Conservation (phyloP, 2,797 vertebrate species). For the Tauraco hartlaubi region DNA sequence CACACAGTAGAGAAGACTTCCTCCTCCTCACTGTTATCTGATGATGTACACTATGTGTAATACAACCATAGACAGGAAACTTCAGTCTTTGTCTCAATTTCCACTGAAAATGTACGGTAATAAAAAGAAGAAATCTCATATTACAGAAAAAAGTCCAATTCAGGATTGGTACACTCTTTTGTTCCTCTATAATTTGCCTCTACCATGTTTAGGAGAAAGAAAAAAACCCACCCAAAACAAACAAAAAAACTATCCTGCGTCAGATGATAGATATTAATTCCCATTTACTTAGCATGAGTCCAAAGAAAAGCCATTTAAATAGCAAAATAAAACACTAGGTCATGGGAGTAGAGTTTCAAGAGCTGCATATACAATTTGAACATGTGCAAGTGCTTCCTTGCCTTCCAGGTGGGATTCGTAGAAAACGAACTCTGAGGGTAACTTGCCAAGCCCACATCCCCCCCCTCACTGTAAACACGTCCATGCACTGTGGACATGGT, state of each 20-base stretch:
- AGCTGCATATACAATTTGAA: not conserved
- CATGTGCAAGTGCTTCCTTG: not conserved
- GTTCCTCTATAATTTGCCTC: not conserved
- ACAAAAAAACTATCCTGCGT: not conserved
- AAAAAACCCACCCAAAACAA: not conserved
- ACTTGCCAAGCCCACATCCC: not conserved
- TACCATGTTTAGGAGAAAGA: not conserved
- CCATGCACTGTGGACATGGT: not conserved
- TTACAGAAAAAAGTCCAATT: not conserved
- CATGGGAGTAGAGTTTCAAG: not conserved
- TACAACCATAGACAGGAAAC: not conserved
- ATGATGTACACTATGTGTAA: not conserved
- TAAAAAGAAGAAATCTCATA: not conserved
- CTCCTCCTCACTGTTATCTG: not conserved
- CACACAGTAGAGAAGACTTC: not conserved
- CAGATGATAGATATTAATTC: not conserved
- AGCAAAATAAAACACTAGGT: not conserved
- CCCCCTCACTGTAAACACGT: not conserved
- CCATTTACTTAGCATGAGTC: not conserved
- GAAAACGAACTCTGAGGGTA: not conserved
- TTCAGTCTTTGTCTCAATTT: not conserved
- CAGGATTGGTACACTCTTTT: not conserved
- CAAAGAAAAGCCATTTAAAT: not conserved
- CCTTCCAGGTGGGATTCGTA: not conserved
- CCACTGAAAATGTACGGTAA: not conserved